A percentile compares a stretch with the other conserved stretches of the same genome.
Evolutionary conservation across 2,888 invertebrate species (phyloP).

Genomic region (Hanleya hanleyi): DNA sequence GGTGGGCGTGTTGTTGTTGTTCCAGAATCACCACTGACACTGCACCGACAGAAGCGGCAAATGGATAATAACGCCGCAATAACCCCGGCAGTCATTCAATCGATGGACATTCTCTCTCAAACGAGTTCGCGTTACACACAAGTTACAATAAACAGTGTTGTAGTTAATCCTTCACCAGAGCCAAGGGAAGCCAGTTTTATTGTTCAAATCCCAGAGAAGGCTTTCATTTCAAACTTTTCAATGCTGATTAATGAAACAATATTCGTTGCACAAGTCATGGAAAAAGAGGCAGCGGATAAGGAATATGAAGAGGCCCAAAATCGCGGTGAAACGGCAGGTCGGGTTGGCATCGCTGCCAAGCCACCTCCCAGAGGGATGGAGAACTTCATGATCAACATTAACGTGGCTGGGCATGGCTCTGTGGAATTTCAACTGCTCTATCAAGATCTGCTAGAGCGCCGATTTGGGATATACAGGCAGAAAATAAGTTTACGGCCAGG

Average conservation of each 20-base stretch:
- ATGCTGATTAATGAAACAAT: slow-evolving; percentile 60
- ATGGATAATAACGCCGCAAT: not conserved
- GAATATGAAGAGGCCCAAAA: slow-evolving; percentile 60
- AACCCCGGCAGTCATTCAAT: not conserved
- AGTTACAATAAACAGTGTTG: not conserved
- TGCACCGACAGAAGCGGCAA: not conserved
- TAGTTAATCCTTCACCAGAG: not conserved
- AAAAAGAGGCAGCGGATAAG: slow-evolving; percentile 63
- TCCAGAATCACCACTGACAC: no score
- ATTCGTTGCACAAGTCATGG: slow-evolving; percentile 62
- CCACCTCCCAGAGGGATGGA: slow-evolving; percentile 40
- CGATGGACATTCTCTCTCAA: not conserved
- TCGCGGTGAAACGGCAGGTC: slow-evolving; percentile 65
- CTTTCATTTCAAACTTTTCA: slow-evolving; percentile 44
- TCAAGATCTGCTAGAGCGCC: slow-evolving; percentile 80
- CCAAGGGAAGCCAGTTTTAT: slow-evolving; percentile 78
- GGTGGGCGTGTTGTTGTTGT: not conserved
- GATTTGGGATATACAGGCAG: slow-evolving; percentile 80
- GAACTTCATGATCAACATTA: slow-evolving; percentile 76
- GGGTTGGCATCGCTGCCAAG: slow-evolving; percentile 12
- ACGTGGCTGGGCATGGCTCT: slow-evolving; percentile 78
- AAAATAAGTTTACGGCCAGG: slow-evolving; percentile 81
- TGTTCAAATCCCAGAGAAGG: slow-evolving; percentile 80
- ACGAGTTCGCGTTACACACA: not conserved
- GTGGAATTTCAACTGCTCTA: slow-evolving; percentile 82